Evolutionary conservation across 2,797 vertebrate species (phyloP).

Genomic region (Melanotaenia trifasciata): DNA sequence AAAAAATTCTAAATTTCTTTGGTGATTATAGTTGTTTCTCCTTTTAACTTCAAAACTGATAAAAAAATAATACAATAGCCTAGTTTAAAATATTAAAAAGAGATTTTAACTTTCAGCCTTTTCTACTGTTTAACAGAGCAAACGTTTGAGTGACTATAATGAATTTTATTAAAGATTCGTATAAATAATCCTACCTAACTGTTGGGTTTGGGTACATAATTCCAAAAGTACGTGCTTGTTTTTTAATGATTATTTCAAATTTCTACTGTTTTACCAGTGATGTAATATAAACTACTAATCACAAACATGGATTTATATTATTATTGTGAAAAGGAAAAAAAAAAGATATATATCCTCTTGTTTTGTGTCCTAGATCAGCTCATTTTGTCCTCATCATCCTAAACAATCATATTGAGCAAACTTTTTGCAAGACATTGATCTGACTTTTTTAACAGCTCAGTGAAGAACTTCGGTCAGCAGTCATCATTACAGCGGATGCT

Average conservation of each 20-base stretch:
- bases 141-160: too few species aligned
- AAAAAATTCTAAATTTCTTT: neutral
- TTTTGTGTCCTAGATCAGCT: neutral
- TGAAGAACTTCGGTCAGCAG: conserved; percentile 7
- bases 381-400: neutral
- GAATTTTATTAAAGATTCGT: too few species aligned
- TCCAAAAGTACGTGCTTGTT: too few species aligned
- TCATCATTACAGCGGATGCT: neutral
- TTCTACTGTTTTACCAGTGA: too few species aligned
- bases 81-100: too few species aligned
- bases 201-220: too few species aligned
- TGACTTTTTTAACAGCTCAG: conserved; percentile 33
- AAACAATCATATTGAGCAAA: neutral
- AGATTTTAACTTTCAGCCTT: too few species aligned
- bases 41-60: neutral
- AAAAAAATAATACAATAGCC: too few species aligned
- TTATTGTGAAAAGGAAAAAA: neutral
- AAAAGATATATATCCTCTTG: neutral
- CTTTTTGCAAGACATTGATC: conserved; percentile 4
- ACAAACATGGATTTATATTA: neutral
- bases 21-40: neutral
- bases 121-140: too few species aligned
- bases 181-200: too few species aligned
- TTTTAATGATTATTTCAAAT: too few species aligned
- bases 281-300: neutral